Evolutionary conservation across 1,140 invertebrate genomes (phyloP).

Genomic region (Drosophila sp.): DNA sequence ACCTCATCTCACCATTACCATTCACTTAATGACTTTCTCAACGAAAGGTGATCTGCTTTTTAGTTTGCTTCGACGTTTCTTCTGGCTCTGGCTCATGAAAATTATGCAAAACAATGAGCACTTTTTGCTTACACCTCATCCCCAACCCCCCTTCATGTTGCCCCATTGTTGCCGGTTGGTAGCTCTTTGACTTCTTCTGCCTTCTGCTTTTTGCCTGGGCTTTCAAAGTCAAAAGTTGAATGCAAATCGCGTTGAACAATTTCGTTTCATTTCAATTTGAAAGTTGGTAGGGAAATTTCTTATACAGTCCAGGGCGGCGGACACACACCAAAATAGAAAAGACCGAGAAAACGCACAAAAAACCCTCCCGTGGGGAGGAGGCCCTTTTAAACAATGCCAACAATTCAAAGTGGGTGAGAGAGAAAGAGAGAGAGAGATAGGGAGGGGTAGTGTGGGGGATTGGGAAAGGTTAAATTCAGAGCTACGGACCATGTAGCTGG

Average conservation of each 20-base stretch:
- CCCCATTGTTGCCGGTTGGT: constrained; percentile 14
- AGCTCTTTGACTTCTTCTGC: constrained; percentile 17
- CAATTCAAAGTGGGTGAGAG: constrained; percentile 21
- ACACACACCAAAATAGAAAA: constrained; percentile 28
- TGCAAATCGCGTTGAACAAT: constrained; percentile 66
- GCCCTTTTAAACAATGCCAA: constrained; percentile 48
- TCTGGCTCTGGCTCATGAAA: constrained; percentile 59
- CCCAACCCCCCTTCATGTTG: background rate
- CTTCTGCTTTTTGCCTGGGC: constrained; percentile 30
- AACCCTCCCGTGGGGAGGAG: constrained; percentile 31
- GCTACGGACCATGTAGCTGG: constrained; percentile 24
- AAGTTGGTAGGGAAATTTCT: constrained; percentile 61
- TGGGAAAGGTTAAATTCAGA: background rate
- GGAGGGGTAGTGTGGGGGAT: background rate
- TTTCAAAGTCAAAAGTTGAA: constrained; percentile 50
- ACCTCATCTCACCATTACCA: constrained; percentile 16
- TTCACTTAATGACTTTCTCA: constrained; percentile 78
- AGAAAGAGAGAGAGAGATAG: no score
- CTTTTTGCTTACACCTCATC: constrained; percentile 28
- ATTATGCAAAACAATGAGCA: constrained; percentile 74
- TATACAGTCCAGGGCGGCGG: constrained; percentile 34
- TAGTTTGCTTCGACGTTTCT: constrained; percentile 27
- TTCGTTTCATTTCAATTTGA: constrained; percentile 51
- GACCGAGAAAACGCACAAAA: constrained; percentile 31
- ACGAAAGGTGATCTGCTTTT: constrained; percentile 71